phyloP scores from a whole-genome alignment of 1,140 invertebrate species.

The Prorops nasuta region DNA sequence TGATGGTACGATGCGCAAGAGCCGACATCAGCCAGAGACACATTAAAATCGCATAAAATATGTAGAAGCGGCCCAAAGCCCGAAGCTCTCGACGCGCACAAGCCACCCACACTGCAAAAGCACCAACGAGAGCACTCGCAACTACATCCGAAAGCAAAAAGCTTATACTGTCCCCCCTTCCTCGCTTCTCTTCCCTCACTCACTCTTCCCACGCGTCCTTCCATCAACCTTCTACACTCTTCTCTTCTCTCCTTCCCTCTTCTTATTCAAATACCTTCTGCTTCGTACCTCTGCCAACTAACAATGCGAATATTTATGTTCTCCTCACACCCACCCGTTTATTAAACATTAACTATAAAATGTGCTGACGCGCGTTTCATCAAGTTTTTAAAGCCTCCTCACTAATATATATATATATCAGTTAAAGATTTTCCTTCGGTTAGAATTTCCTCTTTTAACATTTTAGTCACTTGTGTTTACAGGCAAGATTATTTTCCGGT shows the following conservation, averaged over 20 bases:
- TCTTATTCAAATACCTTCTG: slow-evolving; percentile 1
- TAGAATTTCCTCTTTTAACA: no score
- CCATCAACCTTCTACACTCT: neutral
- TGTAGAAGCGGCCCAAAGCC: slow-evolving; percentile 35
- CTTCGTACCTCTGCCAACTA: neutral
- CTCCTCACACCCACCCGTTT: no score
- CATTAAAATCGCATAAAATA: slow-evolving; percentile 58
- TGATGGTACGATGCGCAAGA: neutral
- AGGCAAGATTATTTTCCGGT: no score
- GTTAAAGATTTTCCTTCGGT: no score
- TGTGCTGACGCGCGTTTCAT: no score
- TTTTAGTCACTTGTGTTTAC: no score
- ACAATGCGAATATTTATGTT: no score
- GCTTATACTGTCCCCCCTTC: slow-evolving; percentile 15
- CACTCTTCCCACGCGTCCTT: neutral
- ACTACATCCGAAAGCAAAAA: slow-evolving; percentile 33
- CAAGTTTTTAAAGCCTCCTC: no score
- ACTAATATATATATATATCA: no score
- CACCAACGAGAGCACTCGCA: slow-evolving; percentile 29
- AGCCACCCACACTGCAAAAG: slow-evolving; percentile 15
- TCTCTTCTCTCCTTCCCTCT: neutral
- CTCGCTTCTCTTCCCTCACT: neutral
- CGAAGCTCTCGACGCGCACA: no score
- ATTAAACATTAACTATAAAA: no score
- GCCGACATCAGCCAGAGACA: slow-evolving; percentile 36